Base-by-base conservation (phyloP, 2,797 vertebrate species). In the Hydrocynus forskahlii region DNA sequence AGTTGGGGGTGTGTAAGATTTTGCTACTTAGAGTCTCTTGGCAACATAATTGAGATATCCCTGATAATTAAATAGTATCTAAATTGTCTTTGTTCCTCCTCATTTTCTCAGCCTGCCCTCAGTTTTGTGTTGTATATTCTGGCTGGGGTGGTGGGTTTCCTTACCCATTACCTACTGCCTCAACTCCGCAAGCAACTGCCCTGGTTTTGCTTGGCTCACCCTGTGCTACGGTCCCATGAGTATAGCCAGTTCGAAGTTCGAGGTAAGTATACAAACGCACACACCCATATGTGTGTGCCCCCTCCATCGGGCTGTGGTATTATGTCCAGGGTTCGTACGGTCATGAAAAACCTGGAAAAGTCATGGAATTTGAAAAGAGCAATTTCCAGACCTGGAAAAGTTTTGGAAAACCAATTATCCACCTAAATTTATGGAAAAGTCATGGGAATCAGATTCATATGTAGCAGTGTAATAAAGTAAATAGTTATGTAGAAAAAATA, bases 231-330 rank as follows among this genome's bases (percentile, higher is more conserved):
- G 83, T 96, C 96, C 0, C 93, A 92, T 75, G 96, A 97, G 90
- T 97, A 97, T 89, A 97, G 96, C 90, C 96, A 97, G 93, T 97
- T 97, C 0, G 96, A 97, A 90, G 96, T 97, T 82, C 95, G 96
- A 71, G 96, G 96, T 97, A 87, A 95, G 95, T 89, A 81, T 77
- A 29, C 55, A 21, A 21, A 59, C 12, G 1, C 38, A 13, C 4
- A 43, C 25, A 17, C 10, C 10, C 2, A 52, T 7, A 38, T 25
- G 6, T 69, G 12, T 43, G 2, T 17, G 14, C 35, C 48, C 13
- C 17, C 17, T 25, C 7, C 48, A 63, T 63, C 5, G 7, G 29
- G 57, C 14, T 78, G 52, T n/a, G 82, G 54, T 77, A 21, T 68
- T 5, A 40, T 3, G n/a, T n/a, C n/a, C 35, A 35, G 35, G 35